These are phyloP conservation scores for Drosophila ustulata DNA, from an alignment of 2,888 invertebrate genomes.

Conservation along the genomic window DNA sequence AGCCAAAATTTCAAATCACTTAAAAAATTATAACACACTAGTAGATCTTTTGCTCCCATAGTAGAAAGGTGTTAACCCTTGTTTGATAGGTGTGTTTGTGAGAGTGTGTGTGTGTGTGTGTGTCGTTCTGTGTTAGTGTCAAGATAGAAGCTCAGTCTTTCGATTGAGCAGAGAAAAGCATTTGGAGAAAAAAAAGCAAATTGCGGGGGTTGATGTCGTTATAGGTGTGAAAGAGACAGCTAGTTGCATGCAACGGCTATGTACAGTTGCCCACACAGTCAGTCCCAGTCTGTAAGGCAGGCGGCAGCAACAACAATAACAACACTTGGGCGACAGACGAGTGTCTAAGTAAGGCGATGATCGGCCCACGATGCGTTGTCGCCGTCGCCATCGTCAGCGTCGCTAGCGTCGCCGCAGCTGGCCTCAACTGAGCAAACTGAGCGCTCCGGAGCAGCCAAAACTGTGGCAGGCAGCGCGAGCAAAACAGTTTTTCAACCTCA, in stretches of 20 bases:
- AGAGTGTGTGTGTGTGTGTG: conserved; percentile 13
- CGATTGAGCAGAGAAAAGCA: conserved; percentile 66
- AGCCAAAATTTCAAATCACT: neutral
- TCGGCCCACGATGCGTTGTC: conserved; percentile 73
- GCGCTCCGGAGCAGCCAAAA: conserved; percentile 23
- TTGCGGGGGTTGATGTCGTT: conserved; percentile 67
- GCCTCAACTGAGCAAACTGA: neutral
- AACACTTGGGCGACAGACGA: conserved; percentile 75
- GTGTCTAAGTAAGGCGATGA: conserved; percentile 81
- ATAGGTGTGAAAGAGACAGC: conserved; percentile 48
- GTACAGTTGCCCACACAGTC: conserved; percentile 75
- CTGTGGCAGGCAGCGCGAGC: conserved; percentile 52
- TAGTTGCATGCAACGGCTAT: conserved; percentile 48
- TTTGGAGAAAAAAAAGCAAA: conserved; percentile 43
- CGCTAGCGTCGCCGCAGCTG: conserved; percentile 21
- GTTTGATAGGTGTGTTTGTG: conserved; percentile 13
- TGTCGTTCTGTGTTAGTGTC: conserved; percentile 31
- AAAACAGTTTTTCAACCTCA: conserved; percentile 74
- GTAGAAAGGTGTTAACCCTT: conserved; percentile 65
- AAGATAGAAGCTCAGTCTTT: conserved; percentile 69
- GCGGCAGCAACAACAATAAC: conserved; percentile 17
- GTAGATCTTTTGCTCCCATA: neutral
- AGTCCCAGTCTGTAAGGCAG: conserved; percentile 11
- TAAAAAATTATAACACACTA: neutral
- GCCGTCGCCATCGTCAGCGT: conserved; percentile 14